These are phyloP conservation scores for Aethina tumida DNA, from an alignment of 1,140 invertebrate genomes.

Conservation along the genomic window DNA sequence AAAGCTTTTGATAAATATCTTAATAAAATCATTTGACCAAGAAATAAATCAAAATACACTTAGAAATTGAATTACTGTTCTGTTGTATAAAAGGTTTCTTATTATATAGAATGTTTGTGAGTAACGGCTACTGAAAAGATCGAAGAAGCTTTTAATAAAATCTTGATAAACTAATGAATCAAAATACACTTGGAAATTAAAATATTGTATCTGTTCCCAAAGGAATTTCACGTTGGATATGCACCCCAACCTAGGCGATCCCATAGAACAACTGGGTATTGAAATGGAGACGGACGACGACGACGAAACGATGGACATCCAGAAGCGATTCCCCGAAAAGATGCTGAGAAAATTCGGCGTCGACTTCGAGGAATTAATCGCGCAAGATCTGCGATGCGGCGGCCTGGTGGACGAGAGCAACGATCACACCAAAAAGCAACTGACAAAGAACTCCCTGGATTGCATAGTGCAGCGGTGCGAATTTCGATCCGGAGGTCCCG, in stretches of 20 bases:
- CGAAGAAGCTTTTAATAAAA: too few species aligned
- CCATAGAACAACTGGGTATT: conserved; percentile 58
- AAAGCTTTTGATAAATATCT: too few species aligned
- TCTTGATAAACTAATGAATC: neutral
- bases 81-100: too few species aligned
- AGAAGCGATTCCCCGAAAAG: conserved; percentile 53
- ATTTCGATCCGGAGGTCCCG: conserved; percentile 52
- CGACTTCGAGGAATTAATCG: conserved; percentile 56
- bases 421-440: conserved; percentile 38
- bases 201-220: too few species aligned
- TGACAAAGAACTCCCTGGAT: conserved; percentile 36
- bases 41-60: conserved; percentile 3
- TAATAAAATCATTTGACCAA: too few species aligned
- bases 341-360: conserved; percentile 49
- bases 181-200: conserved; percentile 2
- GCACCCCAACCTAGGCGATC: conserved; percentile 57
- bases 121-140: too few species aligned
- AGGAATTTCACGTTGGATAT: conserved; percentile 47
- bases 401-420: conserved; percentile 53
- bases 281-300: conserved; percentile 59
- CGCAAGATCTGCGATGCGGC: conserved; percentile 59
- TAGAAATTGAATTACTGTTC: conserved; percentile 12
- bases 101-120: too few species aligned
- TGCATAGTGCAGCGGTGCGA: conserved; percentile 65
- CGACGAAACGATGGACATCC: conserved; percentile 52